A percentile compares a stretch with the other conserved stretches of the same genome.
Evolutionary conservation across 2,888 invertebrate species (phyloP).

Genomic region (Drosophila longiperda): DNA sequence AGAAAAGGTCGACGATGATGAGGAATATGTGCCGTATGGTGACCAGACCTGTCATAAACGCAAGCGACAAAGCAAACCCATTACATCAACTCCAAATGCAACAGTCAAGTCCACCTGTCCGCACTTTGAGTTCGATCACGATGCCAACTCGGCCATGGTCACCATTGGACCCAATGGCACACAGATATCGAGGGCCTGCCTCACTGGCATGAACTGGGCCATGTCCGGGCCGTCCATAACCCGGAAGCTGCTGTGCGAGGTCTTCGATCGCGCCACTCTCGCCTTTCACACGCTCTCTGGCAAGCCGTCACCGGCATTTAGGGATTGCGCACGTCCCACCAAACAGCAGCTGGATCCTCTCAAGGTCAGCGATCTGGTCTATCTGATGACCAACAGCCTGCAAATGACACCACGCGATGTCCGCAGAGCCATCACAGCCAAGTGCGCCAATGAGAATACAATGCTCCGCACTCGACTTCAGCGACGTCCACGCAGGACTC

Average conservation of each 20-base stretch:
- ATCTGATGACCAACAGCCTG: conserved; percentile 85
- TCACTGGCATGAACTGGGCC: conserved; percentile 86
- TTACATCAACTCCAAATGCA: conserved; percentile 54
- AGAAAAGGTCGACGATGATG: conserved; percentile 46
- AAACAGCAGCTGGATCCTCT: conserved; percentile 85
- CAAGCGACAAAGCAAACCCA: conserved; percentile 41
- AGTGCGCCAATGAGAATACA: conserved; percentile 86
- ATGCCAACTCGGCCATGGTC: conserved; percentile 53
- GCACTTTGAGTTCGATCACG: conserved; percentile 57
- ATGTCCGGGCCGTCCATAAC: conserved; percentile 86
- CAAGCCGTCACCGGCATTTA: conserved; percentile 86
- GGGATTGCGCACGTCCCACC: conserved; percentile 73
- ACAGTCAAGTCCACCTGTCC: conserved; percentile 24
- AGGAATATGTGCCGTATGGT: conserved; percentile 58
- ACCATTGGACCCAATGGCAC: conserved; percentile 85
- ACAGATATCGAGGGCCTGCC: conserved; percentile 75
- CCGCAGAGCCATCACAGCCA: conserved; percentile 86
- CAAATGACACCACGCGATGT: conserved; percentile 86
- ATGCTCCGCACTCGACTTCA: conserved; percentile 84
- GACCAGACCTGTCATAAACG: conserved; percentile 33
- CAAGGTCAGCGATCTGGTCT: conserved; percentile 86
- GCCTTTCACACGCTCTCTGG: conserved; percentile 88
- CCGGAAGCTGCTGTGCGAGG: conserved; percentile 86
- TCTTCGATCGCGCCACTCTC: conserved; percentile 86
- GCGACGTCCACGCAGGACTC: conserved; percentile 38